Evolutionary conservation across 2,113 vertebrate species (phyloP).

Genomic region (Lamprotornis superbus): DNA sequence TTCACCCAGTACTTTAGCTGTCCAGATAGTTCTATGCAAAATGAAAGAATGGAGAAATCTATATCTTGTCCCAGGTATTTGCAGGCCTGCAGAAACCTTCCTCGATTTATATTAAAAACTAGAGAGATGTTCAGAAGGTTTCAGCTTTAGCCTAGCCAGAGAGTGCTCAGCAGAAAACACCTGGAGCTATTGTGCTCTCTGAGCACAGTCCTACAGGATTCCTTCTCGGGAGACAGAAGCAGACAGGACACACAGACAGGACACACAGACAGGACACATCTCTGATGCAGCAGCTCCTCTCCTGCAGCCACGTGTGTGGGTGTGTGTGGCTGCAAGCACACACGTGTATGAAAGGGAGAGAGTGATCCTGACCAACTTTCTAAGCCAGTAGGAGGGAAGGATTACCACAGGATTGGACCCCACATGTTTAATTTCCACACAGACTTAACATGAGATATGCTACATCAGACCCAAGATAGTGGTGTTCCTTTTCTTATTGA

Average conservation of each 20-base stretch:
- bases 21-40: neutral
- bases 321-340: neutral
- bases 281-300: neutral
- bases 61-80: neutral
- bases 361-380: neutral
- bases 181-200: neutral
- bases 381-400: neutral
- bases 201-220: neutral
- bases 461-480: neutral
- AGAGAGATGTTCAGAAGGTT: neutral
- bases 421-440: conserved; percentile 14
- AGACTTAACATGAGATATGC: neutral
- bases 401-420: neutral
- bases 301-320: neutral
- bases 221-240: neutral
- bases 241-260: neutral
- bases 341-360: neutral
- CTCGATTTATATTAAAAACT: neutral
- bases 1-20: neutral
- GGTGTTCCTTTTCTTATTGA: neutral
- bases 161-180: neutral
- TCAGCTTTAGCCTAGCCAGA: neutral
- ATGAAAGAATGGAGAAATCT: neutral
- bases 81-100: neutral
- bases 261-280: rapidly evolving